These are phyloP conservation scores for Drosophila putrida DNA, from an alignment of 2,888 invertebrate species.

Conservation along the genomic window DNA sequence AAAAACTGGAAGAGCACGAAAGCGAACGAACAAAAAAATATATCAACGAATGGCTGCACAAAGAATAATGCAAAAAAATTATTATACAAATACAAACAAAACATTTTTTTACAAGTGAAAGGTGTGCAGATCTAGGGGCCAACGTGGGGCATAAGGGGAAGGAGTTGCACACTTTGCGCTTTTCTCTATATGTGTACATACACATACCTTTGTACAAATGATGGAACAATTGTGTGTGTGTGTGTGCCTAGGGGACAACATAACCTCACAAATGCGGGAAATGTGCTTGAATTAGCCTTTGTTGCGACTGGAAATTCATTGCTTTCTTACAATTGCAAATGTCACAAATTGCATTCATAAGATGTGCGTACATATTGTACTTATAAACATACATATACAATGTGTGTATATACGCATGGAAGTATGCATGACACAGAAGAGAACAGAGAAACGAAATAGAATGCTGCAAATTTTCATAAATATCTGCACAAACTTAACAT, in stretches of 20 bases:
- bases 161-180: slow-evolving; percentile 36
- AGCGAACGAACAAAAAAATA: slow-evolving; percentile 58
- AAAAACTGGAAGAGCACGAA: slow-evolving; percentile 64
- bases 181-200: slow-evolving; percentile 25
- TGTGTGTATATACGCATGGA: neutral
- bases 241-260: slow-evolving; percentile 56
- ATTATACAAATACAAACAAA: slow-evolving; percentile 67
- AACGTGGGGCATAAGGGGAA: slow-evolving; percentile 37
- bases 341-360: slow-evolving; percentile 15
- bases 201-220: slow-evolving; percentile 1
- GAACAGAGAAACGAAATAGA: slow-evolving; percentile 16
- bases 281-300: slow-evolving; percentile 66
- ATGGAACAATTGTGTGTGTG: slow-evolving; percentile 8
- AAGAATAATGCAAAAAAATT: slow-evolving; percentile 71
- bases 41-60: slow-evolving; percentile 68
- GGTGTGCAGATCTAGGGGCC: slow-evolving; percentile 50
- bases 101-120: slow-evolving; percentile 67
- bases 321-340: slow-evolving; percentile 40
- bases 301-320: slow-evolving; percentile 48
- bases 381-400: neutral
- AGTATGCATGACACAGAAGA: neutral
- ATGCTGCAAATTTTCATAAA: slow-evolving; percentile 16
- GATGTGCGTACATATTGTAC: slow-evolving; percentile 10
- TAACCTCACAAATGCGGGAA: slow-evolving; percentile 71
- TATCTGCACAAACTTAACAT: slow-evolving; percentile 23